phyloP scores from a whole-genome alignment of 2,113 vertebrate genomes.

The Leptodactylus fuscus region DNA sequence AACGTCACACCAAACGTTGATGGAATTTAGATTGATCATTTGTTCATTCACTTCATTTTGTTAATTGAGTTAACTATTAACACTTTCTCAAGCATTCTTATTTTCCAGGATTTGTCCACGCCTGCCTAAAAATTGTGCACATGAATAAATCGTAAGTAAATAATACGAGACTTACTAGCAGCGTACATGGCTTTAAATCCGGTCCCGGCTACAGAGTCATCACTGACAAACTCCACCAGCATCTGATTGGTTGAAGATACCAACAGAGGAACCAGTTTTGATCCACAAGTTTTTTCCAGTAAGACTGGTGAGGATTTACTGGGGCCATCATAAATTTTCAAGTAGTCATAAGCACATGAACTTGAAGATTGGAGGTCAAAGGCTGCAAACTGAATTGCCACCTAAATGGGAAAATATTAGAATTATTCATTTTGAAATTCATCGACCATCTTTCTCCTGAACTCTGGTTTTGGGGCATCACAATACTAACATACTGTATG shows the following conservation, averaged over 20 bases:
- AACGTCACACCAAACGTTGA: too few species aligned
- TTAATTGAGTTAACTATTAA: too few species aligned
- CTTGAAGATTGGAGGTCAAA: constrained; percentile 67
- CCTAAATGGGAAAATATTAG: constrained; percentile 53
- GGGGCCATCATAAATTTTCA: constrained; percentile 69
- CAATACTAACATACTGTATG: too few species aligned
- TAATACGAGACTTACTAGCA: constrained; percentile 59
- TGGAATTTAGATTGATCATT: too few species aligned
- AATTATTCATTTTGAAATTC: too few species aligned
- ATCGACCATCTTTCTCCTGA: too few species aligned
- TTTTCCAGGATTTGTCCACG: too few species aligned
- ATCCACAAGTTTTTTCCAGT: constrained; percentile 67
- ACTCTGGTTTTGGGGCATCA: too few species aligned
- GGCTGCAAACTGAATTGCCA: constrained; percentile 68
- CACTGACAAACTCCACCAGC: constrained; percentile 70
- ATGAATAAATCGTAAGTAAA: constrained; percentile 22
- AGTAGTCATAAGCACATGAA: constrained; percentile 68
- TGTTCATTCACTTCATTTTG: too few species aligned
- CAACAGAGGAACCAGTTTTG: constrained; percentile 61
- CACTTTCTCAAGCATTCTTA: too few species aligned
- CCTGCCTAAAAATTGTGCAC: too few species aligned
- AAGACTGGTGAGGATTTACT: constrained; percentile 66
- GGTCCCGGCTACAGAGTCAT: constrained; percentile 59
- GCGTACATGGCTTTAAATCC: constrained; percentile 69
- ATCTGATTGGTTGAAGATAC: constrained; percentile 63